These are phyloP conservation scores for Hipposideros armiger DNA, from an alignment of 2,113 vertebrate species.

Conservation along the genomic window DNA sequence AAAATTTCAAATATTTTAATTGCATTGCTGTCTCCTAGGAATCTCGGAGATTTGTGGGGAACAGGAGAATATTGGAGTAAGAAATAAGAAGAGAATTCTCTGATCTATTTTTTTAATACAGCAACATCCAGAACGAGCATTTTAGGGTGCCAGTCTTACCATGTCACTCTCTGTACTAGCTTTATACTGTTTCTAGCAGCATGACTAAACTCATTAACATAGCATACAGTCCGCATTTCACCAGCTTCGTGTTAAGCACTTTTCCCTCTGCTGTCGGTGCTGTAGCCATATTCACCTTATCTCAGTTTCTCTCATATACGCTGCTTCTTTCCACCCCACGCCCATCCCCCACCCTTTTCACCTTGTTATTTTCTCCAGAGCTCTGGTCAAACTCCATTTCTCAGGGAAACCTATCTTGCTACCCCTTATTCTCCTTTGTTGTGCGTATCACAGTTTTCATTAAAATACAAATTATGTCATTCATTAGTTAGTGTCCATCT, in stretches of 20 bases:
- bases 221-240: not conserved
- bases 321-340: too few species aligned
- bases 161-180: not conserved
- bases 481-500: not conserved
- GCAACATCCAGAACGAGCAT: not conserved
- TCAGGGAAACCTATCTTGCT: not conserved
- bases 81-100: not conserved
- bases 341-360: not conserved
- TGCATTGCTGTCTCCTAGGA: not conserved
- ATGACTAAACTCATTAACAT: not conserved
- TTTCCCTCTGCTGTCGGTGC: not conserved
- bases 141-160: not conserved
- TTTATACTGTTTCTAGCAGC: not conserved
- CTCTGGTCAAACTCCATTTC: not conserved
- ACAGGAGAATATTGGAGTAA: not conserved
- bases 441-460: not conserved
- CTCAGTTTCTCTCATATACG: accelerated
- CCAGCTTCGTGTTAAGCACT: not conserved
- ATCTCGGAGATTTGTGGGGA: not conserved
- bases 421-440: not conserved
- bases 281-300: not conserved
- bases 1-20: not conserved
- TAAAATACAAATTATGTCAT: not conserved
- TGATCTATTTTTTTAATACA: not conserved
- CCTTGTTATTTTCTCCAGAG: not conserved